Evolutionary conservation across 2,888 invertebrate species (phyloP).

Genomic region (Metallyticus violacea): DNA sequence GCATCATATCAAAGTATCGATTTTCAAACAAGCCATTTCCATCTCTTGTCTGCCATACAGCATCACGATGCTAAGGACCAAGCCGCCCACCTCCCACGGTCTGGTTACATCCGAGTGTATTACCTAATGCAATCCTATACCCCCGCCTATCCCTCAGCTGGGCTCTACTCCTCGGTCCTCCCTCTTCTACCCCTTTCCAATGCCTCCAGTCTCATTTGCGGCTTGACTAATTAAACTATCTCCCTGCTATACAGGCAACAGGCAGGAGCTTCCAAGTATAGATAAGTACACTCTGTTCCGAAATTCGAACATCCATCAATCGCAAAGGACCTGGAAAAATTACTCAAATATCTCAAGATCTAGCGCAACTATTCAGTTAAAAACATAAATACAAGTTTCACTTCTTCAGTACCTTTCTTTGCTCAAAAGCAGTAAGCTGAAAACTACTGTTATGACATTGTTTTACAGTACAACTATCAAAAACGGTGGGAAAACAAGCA

Average conservation of each 20-base stretch:
- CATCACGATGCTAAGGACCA: neutral
- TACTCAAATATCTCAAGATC: too few relatives aligned
- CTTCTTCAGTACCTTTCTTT: too few relatives aligned
- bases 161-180: neutral
- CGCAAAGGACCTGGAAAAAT: neutral
- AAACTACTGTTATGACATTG: too few relatives aligned
- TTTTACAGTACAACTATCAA: too few relatives aligned
- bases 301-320: conserved; percentile 6
- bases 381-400: too few relatives aligned
- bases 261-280: neutral
- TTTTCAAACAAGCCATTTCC: conserved; percentile 11
- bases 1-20: conserved; percentile 18
- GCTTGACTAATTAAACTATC: conserved; percentile 20
- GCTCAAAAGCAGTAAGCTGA: too few relatives aligned
- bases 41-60: conserved; percentile 1
- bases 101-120: conserved; percentile 4
- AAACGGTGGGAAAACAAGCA: too few relatives aligned
- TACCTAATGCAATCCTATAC: conserved; percentile 19
- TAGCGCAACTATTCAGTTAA: too few relatives aligned
- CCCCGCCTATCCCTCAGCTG: neutral
- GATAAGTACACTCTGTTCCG: conserved; percentile 5
- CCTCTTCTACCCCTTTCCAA: neutral
- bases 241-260: conserved; percentile 16
- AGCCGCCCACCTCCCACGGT: neutral
- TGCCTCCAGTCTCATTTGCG: conserved; percentile 18